Evolutionary conservation across 2,797 vertebrate species (phyloP).

Genomic region (Carapus acus): DNA sequence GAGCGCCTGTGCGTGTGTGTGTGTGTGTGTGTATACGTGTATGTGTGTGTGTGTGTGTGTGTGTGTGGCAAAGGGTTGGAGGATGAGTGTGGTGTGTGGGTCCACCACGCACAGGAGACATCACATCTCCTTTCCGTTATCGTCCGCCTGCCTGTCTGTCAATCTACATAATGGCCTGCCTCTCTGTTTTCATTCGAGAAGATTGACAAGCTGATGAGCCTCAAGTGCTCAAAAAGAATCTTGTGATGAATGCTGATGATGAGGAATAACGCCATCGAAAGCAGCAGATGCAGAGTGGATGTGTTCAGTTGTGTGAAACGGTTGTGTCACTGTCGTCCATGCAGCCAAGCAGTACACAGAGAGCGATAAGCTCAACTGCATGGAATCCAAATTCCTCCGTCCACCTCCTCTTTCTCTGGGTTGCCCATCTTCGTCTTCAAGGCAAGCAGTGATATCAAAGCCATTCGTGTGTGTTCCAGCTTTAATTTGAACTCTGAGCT

Average conservation of each 20-base stretch:
- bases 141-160: slow-evolving; percentile 55
- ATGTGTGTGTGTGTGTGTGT: too few species aligned
- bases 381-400: too few species aligned
- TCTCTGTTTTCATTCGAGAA: slow-evolving; percentile 50
- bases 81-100: background rate
- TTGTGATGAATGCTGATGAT: slow-evolving; percentile 26
- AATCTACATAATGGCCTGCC: slow-evolving; percentile 49
- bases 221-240: slow-evolving; percentile 30
- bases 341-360: too few species aligned
- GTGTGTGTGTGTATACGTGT: slow-evolving; percentile 1
- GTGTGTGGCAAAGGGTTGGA: slow-evolving; percentile 17
- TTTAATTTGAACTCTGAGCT: too few species aligned
- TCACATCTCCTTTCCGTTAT: slow-evolving; percentile 44
- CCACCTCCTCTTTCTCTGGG: too few species aligned
- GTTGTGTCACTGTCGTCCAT: too few species aligned
- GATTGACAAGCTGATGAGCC: slow-evolving; percentile 46
- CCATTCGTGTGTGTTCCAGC: too few species aligned
- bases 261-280: slow-evolving; percentile 27
- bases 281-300: background rate
- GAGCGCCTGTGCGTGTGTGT: background rate
- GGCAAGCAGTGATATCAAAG: too few species aligned
- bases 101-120: slow-evolving; percentile 32
- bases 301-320: too few species aligned
- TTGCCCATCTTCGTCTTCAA: too few species aligned
- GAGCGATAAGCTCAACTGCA: too few species aligned